These are phyloP conservation scores for Carlito syrichta DNA, from an alignment of 2,113 vertebrate genomes.

Conservation along the genomic window DNA sequence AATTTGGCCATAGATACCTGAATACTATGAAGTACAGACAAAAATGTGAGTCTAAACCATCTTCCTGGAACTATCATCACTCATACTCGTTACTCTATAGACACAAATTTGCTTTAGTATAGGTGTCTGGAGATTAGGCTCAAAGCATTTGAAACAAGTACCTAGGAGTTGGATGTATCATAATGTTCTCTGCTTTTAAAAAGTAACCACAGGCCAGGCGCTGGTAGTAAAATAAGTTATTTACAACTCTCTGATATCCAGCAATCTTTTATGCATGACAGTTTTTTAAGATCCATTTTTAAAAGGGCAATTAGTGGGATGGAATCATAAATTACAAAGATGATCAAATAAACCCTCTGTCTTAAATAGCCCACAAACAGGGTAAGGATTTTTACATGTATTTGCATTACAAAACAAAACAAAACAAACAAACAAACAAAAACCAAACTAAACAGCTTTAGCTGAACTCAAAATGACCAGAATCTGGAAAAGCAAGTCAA, in stretches of 20 bases:
- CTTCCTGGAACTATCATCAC: background rate
- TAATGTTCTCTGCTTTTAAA: background rate
- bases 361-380: too few species aligned
- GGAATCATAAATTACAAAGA: background rate
- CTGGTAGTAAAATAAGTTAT: too few species aligned
- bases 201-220: background rate
- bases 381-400: background rate
- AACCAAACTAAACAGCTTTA: background rate
- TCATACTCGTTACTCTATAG: rapidly evolving
- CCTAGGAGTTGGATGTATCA: background rate
- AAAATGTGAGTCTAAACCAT: background rate
- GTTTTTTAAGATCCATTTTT: background rate
- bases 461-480: background rate
- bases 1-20: background rate
- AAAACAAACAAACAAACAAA: too few species aligned
- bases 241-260: background rate
- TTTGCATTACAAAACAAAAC: too few species aligned
- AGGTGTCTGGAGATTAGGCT: too few species aligned
- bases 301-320: background rate
- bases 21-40: background rate
- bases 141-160: too few species aligned
- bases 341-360: background rate
- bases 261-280: background rate
- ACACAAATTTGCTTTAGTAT: background rate
- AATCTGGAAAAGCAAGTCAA: background rate